Base-by-base conservation (phyloP, 2,888 invertebrate genomes). In the Blastobasis adustella region DNA sequence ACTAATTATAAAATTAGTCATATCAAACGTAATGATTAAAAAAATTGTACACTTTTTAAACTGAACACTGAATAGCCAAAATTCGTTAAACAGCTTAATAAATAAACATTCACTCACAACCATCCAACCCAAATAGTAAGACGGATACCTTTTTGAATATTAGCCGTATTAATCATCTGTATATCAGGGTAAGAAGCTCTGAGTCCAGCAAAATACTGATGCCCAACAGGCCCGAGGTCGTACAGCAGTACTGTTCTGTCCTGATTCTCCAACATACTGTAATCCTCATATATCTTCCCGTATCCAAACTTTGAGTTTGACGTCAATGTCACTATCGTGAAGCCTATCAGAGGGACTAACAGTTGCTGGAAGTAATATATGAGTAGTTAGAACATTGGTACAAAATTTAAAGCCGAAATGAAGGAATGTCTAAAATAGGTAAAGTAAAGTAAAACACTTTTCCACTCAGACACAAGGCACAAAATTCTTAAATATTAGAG, bases 351-450 rank as follows among this genome's bases (percentile, higher is more conserved):
- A 23, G 50, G 55, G 6, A 51, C 44, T 23, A 49, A 37, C 1
- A 50, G 10, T 51, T 55, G 53, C 51, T 53, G 23, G 45, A 45
- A 45, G 10, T 5, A 23, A 23, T 23, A 3, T 23, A 3, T 23
- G 23, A 2, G 23, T 23, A 23, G 23, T 23, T 23, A 23, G 3
- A 23, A 23, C 3, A 23, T 23, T 23, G 1, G 1, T 23, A 23
- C 23, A 23, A 23, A 23, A 23, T 23, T 23, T 23, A 23, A 3
- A 23, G 23, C 1, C 23, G 23, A 23, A 23, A 23, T 3, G 23
- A 23, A 23, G 23, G 23, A 23, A 23, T 23, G 23, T 23, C 23
- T 23, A 23, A 23, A 23, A 23, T 2, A 2, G 23, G 23, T 23
- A n/a, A n/a, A n/a, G n/a, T n/a, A n/a, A n/a, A n/a, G n/a, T n/a